Base-by-base conservation (phyloP, 2,888 invertebrate species). In the Athalia circularis region DNA sequence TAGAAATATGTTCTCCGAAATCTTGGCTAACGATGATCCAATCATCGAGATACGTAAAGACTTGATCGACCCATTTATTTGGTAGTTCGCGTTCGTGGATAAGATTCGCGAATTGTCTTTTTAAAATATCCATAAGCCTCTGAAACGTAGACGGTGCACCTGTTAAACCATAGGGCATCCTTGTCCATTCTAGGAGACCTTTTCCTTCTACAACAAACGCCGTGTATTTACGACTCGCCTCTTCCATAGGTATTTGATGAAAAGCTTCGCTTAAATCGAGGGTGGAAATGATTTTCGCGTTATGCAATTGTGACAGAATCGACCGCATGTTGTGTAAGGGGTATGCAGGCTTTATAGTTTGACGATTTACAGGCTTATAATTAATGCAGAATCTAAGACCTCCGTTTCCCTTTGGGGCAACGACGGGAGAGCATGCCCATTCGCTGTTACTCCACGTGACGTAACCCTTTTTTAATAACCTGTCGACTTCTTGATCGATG, bases 251-350 rank as follows among this genome's bases (percentile, higher is more conserved):
- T 15, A 74, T 62, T 54, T 74, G 62, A 11, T 82, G 80, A 15
- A 82, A 83, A 0, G 82, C 82, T 11, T 82, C 79, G 6, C 79
- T 83, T 9, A 83, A 52, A 48, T 84, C 82, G 0, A 84, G 29
- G 0, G 79, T 82, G 0, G 82, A 82, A n/a, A 84, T 82, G 7
- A 80, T 76, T 64, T 78, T 77, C 0, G 80, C 82, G 6, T 65
- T n/a, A 15, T 77, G 61, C 0, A 83, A 76, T 48, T 72, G 72
- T n/a, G 47, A 61, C 1, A 72, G 15, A 2, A 72, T 72, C 3
- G 61, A 72, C 5, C 72, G 7, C 72, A 72, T 72, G 9, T 72
- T 48, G 9, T 48, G 72, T 47, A 72, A 45, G 2, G 72, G 72
- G 11, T 72, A 72, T n/a, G 72, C 72, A 3, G 61, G 72, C 15